Evolutionary conservation across 1,140 invertebrate species (phyloP).

Genomic region (Pogonomyrmex californicus): DNA sequence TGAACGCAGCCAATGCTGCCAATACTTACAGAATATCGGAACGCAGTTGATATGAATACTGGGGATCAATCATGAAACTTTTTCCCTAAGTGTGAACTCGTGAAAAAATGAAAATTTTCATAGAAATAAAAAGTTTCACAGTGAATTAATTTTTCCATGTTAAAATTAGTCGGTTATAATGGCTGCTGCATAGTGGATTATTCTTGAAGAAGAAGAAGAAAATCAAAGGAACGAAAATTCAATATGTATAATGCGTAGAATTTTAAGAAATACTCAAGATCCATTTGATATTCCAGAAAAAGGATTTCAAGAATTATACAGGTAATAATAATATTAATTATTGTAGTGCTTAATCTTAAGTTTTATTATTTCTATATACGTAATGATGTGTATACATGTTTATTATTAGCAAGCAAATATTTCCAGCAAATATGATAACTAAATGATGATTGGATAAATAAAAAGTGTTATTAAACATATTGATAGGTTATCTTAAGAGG

Average conservation of each 20-base stretch:
- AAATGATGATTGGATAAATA: not conserved
- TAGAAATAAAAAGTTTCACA: not conserved
- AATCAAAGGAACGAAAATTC: not conserved
- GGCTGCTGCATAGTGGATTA: conserved; percentile 2
- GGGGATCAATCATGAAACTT: too few species aligned
- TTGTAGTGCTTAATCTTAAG: not conserved
- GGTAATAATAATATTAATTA: not conserved
- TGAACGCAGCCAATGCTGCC: too few species aligned
- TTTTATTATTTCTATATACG: not conserved
- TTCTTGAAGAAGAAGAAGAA: not conserved
- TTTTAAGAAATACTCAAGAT: not conserved
- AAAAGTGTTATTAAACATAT: not conserved
- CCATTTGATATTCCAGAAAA: not conserved
- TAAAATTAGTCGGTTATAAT: not conserved
- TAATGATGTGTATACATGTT: not conserved
- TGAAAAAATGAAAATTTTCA: not conserved
- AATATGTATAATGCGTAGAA: too few species aligned
- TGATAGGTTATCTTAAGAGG: not conserved
- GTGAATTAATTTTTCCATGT: conserved; percentile 6
- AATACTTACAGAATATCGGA: too few species aligned
- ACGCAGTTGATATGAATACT: too few species aligned
- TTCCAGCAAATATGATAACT: not conserved
- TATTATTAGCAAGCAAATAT: not conserved
- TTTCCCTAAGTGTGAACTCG: not conserved
- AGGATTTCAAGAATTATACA: conserved; percentile 2